Percentiles rank a stretch among this genome's conserved stretches.
Evolutionary conservation across 2,797 vertebrate species (phyloP).

Genomic region (Harpagifer antarcticus): DNA sequence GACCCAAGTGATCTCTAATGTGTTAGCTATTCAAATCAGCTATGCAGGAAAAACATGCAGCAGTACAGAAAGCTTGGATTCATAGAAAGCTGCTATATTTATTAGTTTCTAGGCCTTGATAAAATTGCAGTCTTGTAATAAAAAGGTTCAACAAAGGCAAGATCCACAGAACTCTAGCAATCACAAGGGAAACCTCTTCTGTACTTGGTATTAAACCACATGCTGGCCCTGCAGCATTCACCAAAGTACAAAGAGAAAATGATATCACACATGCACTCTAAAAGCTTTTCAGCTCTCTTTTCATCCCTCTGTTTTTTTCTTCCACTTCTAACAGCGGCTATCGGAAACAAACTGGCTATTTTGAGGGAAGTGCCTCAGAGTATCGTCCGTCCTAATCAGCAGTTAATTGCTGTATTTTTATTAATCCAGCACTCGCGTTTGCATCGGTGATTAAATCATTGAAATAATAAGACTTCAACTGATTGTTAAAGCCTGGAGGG

Average conservation of each 20-base stretch:
- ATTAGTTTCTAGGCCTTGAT: not conserved
- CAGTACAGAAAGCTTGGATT: not conserved
- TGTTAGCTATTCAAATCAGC: constrained; percentile 39
- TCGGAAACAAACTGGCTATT: constrained; percentile 20
- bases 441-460: constrained; percentile 33
- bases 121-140: constrained; percentile 12
- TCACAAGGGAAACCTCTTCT: constrained; percentile 11
- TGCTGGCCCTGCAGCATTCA: not conserved
- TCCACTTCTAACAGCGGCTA: constrained; percentile 1
- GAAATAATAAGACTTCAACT: constrained; percentile 24
- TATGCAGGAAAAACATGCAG: constrained; percentile 23
- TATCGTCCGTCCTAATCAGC: constrained; percentile 25
- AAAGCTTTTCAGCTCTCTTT: constrained; percentile 11
- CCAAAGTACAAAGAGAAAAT: constrained; percentile 7
- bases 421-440: constrained; percentile 21
- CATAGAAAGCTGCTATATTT: not conserved
- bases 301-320: not conserved
- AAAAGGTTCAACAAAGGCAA: not conserved
- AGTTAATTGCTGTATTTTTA: constrained; percentile 42
- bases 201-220: not conserved
- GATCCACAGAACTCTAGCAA: constrained; percentile 6
- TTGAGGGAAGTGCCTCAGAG: constrained; percentile 20
- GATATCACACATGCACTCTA: not conserved
- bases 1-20: constrained; percentile 24
- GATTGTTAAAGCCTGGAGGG: constrained; percentile 16